A percentile compares a stretch with the other conserved stretches of the same genome.
phyloP scores from a whole-genome alignment of 2,113 vertebrate genomes.

The Ursus arctos region DNA sequence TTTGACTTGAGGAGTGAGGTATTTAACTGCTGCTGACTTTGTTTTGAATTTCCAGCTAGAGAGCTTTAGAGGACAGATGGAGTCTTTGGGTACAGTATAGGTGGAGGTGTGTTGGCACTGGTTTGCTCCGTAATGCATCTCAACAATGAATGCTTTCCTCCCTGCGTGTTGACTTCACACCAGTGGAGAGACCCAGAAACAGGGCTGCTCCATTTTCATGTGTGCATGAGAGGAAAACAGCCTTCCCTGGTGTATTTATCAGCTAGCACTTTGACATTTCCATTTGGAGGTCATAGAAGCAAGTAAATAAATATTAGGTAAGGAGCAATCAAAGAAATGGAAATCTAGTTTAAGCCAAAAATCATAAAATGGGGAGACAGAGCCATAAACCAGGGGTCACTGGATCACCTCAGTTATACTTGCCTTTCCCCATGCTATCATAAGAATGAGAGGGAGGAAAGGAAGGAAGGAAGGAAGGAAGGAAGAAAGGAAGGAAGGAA shows the following conservation, averaged over 20 bases:
- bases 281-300: background rate
- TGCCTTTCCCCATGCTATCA: background rate
- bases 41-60: background rate
- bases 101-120: background rate
- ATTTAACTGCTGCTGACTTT: background rate
- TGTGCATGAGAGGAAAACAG: background rate
- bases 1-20: background rate
- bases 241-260: background rate
- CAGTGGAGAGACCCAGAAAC: background rate
- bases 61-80: background rate
- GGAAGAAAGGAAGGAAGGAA: background rate
- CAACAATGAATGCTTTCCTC: background rate
- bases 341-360: constrained; percentile 1
- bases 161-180: background rate
- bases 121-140: background rate
- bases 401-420: background rate
- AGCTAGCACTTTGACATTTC: background rate
- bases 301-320: constrained; percentile 40
- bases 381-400: background rate
- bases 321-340: background rate
- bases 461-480: too few relatives aligned
- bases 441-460: background rate
- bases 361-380: constrained; percentile 2
- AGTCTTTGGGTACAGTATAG: background rate
- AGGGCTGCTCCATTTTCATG: background rate